A percentile compares a stretch with the other conserved stretches of the same genome.
Conservation (phyloP, 2,888 invertebrate genomes). For the Notocelia uddmanniana region DNA sequence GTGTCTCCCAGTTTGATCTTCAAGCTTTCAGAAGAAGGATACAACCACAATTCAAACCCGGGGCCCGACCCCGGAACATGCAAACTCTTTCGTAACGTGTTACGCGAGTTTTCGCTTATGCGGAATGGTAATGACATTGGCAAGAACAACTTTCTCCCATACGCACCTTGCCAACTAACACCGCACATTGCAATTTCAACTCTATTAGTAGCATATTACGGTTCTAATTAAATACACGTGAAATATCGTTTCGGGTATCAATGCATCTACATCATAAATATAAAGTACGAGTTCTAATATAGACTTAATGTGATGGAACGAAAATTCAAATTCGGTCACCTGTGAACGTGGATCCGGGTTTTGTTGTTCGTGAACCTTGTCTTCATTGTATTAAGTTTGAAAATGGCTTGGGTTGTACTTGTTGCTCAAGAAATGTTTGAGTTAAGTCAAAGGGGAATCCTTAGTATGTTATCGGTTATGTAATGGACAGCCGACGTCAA, state of each 20-base stretch:
- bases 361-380: background rate
- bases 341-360: conserved; percentile 15
- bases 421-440: conserved; percentile 37
- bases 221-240: background rate
- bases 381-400: background rate
- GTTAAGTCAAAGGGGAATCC: conserved; percentile 39
- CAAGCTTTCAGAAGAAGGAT: background rate
- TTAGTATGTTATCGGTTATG: conserved; percentile 29
- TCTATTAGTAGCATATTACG: background rate
- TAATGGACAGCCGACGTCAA: background rate
- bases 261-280: conserved; percentile 37
- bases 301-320: conserved; percentile 39
- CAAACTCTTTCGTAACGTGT: conserved; percentile 37
- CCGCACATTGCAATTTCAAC: background rate
- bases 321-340: conserved; percentile 39
- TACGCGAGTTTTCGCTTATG: conserved; percentile 41
- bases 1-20: too few species aligned
- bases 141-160: conserved; percentile 40
- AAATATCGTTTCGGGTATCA: conserved; percentile 20
- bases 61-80: conserved; percentile 33
- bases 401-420: conserved; percentile 9
- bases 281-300: conserved; percentile 29
- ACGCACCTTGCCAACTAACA: conserved; percentile 20
- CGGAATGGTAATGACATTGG: conserved; percentile 46
- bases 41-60: background rate